Percentiles rank a stretch among this genome's conserved stretches.
Conservation (phyloP, 2,888 invertebrate species). For the Protophormia terraenovae region DNA sequence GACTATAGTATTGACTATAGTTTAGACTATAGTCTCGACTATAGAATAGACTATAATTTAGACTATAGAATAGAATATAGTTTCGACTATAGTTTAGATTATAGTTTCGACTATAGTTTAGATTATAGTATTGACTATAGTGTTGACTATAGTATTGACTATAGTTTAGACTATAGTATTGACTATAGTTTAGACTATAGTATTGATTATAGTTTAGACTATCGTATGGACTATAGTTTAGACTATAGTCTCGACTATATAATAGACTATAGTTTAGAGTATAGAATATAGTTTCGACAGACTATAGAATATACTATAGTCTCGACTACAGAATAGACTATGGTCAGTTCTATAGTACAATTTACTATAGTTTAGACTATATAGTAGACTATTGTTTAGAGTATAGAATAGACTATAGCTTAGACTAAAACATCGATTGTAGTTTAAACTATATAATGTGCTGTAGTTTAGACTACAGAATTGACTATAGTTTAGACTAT, state of each 20-base stretch:
- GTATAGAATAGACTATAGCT: no score
- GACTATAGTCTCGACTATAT: background rate
- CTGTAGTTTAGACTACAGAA: background rate
- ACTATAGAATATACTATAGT: background rate
- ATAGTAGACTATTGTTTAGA: background rate
- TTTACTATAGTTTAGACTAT: no score
- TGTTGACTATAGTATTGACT: background rate
- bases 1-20: no score
- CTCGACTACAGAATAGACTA: background rate
- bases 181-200: background rate
- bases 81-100: no score
- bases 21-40: no score
- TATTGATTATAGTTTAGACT: background rate
- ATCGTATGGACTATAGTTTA: background rate
- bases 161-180: background rate
- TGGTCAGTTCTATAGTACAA: no score
- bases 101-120: no score
- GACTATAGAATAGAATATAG: no score
- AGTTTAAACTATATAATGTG: background rate
- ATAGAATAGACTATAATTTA: no score
- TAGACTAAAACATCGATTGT: no score
- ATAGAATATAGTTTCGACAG: background rate
- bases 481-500: background rate
- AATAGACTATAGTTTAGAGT: background rate
- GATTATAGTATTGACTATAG: no score